phyloP scores from a whole-genome alignment of 2,888 invertebrate genomes.

The Hymenopus coronatus region DNA sequence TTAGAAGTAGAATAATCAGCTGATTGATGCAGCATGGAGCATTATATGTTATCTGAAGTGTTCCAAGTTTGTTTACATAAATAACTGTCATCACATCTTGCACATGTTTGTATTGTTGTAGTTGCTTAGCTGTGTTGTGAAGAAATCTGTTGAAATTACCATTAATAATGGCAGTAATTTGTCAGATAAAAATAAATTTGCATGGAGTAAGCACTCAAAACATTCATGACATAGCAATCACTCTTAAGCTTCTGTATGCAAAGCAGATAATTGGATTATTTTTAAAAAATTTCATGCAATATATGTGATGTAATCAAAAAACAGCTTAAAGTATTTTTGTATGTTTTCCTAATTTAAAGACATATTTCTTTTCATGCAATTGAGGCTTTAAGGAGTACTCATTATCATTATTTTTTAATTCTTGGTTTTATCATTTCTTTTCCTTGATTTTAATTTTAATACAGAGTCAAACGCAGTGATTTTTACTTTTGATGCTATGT shows the following conservation, averaged over 20 bases:
- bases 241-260: neutral
- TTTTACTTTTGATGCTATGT: too few species aligned
- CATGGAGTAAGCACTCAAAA: neutral
- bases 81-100: neutral
- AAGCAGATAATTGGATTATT: neutral
- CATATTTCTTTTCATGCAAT: too few species aligned
- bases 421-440: too few species aligned
- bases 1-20: neutral
- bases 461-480: too few species aligned
- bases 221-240: neutral
- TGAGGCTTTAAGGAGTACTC: too few species aligned
- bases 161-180: neutral
- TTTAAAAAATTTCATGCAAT: neutral
- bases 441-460: too few species aligned
- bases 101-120: neutral
- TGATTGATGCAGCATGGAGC: neutral
- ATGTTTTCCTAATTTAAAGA: too few species aligned
- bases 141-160: neutral
- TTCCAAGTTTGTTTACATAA: neutral
- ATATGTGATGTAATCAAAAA: neutral
- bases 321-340: too few species aligned
- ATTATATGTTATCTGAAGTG: neutral
- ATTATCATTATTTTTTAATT: too few species aligned
- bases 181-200: neutral
- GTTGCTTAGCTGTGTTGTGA: neutral